Evolutionary conservation across 2,113 vertebrate species (phyloP).

Genomic region (Syngnathus typhle): DNA sequence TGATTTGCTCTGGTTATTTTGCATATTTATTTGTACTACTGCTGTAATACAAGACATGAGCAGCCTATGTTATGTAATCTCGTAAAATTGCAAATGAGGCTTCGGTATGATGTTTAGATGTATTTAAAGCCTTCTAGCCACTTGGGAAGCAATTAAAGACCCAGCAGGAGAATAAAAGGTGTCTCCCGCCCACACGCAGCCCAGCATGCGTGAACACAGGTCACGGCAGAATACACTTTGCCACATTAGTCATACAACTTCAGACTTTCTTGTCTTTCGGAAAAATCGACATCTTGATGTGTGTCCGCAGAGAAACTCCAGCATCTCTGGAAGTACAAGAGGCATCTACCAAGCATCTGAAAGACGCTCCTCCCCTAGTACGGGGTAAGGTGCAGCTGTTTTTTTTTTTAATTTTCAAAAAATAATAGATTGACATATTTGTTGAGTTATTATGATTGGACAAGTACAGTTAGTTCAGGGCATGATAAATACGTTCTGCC

Average conservation of each 20-base stretch:
- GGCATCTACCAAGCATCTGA: slow-evolving; percentile 76
- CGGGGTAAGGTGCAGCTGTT: slow-evolving; percentile 58
- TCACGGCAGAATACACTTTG: background rate
- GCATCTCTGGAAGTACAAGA: slow-evolving; percentile 69
- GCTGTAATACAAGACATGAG: background rate
- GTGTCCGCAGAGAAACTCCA: slow-evolving; percentile 69
- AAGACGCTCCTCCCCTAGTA: slow-evolving; percentile 72
- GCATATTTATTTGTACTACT: background rate
- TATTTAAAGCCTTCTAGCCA: background rate
- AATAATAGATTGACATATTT: background rate
- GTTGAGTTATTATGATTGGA: too few species aligned
- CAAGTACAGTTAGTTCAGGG: too few species aligned
- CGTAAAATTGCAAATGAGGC: background rate
- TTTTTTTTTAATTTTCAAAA: background rate
- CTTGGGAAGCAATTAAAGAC: background rate
- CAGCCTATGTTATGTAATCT: background rate
- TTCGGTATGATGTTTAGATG: background rate
- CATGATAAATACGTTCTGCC: too few species aligned
- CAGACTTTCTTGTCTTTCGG: background rate
- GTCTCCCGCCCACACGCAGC: background rate
- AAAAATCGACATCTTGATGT: slow-evolving; percentile 1
- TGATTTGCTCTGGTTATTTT: background rate
- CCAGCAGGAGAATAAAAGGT: slow-evolving; percentile 3
- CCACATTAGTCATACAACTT: background rate
- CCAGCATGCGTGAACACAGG: background rate